Evolutionary conservation across 2,113 vertebrate species (phyloP).

Genomic region (Dipodomys stephensi): DNA sequence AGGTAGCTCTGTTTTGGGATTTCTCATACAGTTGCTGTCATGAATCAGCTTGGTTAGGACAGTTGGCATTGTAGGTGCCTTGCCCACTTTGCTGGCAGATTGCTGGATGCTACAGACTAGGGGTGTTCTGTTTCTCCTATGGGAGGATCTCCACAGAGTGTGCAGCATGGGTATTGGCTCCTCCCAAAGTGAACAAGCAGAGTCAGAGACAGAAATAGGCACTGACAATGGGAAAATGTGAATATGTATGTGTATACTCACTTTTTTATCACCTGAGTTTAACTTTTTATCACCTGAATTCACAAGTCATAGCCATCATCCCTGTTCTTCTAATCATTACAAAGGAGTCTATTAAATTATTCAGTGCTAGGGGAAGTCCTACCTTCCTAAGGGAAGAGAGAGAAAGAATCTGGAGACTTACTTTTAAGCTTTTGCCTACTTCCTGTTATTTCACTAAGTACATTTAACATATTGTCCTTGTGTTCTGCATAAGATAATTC

Average conservation of each 20-base stretch:
- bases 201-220: too few relatives aligned
- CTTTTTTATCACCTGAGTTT: background rate
- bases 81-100: background rate
- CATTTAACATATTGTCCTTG: background rate
- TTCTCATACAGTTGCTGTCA: background rate
- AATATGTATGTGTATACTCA: too few relatives aligned
- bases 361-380: background rate
- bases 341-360: background rate
- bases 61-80: background rate
- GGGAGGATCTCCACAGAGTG: background rate
- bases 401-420: background rate
- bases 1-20: background rate
- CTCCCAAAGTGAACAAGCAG: background rate
- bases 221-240: fast-evolving
- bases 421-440: background rate
- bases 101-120: background rate
- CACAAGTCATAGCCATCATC: background rate
- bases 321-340: background rate
- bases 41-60: background rate
- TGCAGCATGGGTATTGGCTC: background rate
- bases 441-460: background rate
- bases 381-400: background rate
- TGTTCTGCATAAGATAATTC: background rate
- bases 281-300: background rate
- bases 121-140: too few relatives aligned